Conservation (phyloP, 1,140 invertebrate species). For the Elysia chlorotica region DNA sequence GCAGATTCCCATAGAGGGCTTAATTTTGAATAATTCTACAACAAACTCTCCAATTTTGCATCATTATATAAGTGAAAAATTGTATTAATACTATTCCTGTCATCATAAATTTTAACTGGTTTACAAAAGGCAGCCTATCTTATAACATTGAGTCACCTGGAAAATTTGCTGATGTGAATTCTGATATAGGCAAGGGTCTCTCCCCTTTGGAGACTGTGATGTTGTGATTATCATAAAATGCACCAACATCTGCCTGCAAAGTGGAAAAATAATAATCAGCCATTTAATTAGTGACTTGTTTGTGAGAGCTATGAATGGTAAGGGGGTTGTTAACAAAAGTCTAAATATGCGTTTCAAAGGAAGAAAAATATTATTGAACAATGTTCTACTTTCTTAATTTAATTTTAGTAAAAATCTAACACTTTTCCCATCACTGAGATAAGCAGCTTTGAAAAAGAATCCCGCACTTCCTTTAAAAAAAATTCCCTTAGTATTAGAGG, state of each 20-base stretch:
- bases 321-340: too few species aligned
- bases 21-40: not conserved
- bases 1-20: not conserved
- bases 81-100: not conserved
- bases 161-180: conserved; percentile 20
- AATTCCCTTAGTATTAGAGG: too few species aligned
- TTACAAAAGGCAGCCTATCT: not conserved
- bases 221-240: conserved; percentile 10
- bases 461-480: too few species aligned
- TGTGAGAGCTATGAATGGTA: too few species aligned
- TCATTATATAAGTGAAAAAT: not conserved
- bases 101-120: not conserved
- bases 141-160: conserved; percentile 3
- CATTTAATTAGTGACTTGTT: too few species aligned
- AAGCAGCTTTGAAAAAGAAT: too few species aligned
- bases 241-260: conserved; percentile 8
- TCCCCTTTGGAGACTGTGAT: conserved; percentile 4
- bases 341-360: too few species aligned
- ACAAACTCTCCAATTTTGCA: not conserved
- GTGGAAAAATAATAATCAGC: too few species aligned
- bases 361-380: too few species aligned
- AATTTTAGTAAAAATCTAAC: too few species aligned
- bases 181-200: conserved; percentile 11
- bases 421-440: too few species aligned
- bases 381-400: too few species aligned